Evolutionary conservation across 37 sponge, comb jelly and placozoan species (phyloP).

Genomic region (Tethya wilhelma): DNA sequence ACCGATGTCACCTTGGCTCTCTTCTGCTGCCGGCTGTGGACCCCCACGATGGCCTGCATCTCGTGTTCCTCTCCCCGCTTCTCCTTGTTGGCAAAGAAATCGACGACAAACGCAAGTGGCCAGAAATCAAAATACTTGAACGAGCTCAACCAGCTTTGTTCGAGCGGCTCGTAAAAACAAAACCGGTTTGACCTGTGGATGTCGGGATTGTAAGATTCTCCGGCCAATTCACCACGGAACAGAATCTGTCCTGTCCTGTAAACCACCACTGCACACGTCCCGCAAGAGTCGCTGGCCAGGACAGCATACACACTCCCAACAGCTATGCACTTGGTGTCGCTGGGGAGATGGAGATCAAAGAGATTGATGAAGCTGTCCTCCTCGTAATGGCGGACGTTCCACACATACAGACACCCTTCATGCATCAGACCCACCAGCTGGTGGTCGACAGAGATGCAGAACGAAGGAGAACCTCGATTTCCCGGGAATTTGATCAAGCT

Average conservation of each 20-base stretch:
- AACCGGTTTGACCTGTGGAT: slow-evolving; percentile 16
- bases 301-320: slow-evolving; percentile 52
- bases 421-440: slow-evolving; percentile 9
- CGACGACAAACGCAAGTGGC: slow-evolving; percentile 44
- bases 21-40: background rate
- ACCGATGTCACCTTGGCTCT: background rate
- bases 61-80: background rate
- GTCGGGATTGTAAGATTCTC: slow-evolving; percentile 16
- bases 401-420: slow-evolving; percentile 40
- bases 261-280: slow-evolving; percentile 22
- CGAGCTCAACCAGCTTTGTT: slow-evolving; percentile 39
- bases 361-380: slow-evolving; percentile 31
- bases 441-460: slow-evolving; percentile 32
- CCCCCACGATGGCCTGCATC: slow-evolving; percentile 29
- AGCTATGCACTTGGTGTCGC: slow-evolving; percentile 43
- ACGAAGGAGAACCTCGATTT: background rate
- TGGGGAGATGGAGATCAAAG: slow-evolving; percentile 2
- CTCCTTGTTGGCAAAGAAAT: background rate
- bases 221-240: background rate
- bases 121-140: slow-evolving; percentile 18
- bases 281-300: slow-evolving; percentile 45
- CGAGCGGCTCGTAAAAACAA: slow-evolving; percentile 16
- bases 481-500: slow-evolving; percentile 4
- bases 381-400: slow-evolving; percentile 9
- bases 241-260: slow-evolving; percentile 15